These are phyloP conservation scores for Podarcis lilfordi DNA, from an alignment of 2,797 vertebrate species.

Conservation along the genomic window DNA sequence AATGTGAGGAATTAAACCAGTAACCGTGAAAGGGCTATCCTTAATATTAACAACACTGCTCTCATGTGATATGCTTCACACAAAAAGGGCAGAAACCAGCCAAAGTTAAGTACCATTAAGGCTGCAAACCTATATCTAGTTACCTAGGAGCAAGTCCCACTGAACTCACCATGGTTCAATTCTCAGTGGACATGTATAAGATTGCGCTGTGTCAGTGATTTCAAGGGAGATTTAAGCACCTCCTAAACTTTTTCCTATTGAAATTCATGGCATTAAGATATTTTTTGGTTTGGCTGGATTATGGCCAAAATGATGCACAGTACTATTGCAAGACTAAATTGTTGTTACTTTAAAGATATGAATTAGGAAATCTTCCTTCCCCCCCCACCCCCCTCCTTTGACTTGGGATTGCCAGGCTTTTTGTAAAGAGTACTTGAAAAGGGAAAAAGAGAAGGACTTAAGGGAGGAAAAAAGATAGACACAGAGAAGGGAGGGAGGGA, in stretches of 20 bases:
- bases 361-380: slow-evolving; percentile 15
- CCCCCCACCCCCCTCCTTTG: slow-evolving; percentile 14
- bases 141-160: not conserved
- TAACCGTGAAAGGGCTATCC: not conserved
- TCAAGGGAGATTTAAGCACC: not conserved
- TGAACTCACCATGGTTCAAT: not conserved
- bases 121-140: not conserved
- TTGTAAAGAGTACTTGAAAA: not conserved
- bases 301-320: slow-evolving; percentile 12
- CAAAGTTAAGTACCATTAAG: not conserved
- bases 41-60: slow-evolving; percentile 14
- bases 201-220: not conserved
- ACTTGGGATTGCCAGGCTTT: not conserved
- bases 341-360: slow-evolving; percentile 19
- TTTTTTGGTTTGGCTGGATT: not conserved
- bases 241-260: slow-evolving; percentile 29
- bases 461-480: not conserved
- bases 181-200: not conserved
- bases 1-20: not conserved
- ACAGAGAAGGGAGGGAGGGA: slow-evolving; percentile 1
- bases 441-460: not conserved
- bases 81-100: not conserved
- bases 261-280: slow-evolving; percentile 18
- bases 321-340: not conserved
- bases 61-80: slow-evolving; percentile 20